Evolutionary conservation across 2,113 vertebrate species (phyloP).

Genomic region (Rattus rattus): DNA sequence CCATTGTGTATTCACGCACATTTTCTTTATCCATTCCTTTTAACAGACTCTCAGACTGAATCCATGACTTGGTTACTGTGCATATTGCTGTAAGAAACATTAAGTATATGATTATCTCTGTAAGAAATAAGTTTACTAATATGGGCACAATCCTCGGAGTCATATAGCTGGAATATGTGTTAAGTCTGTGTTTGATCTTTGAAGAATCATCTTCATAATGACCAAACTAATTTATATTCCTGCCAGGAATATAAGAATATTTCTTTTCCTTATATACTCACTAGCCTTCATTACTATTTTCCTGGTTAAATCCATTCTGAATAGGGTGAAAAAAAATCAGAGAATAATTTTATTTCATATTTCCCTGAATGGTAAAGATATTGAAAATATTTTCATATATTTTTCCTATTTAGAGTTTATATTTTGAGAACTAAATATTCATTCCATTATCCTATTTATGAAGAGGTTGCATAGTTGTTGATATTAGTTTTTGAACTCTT

Average conservation of each 20-base stretch:
- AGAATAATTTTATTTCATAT: neutral
- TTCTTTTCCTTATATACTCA: neutral
- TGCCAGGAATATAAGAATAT: neutral
- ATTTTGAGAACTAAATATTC: neutral
- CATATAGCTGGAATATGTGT: neutral
- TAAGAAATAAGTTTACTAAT: neutral
- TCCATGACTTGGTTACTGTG: neutral
- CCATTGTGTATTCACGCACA: neutral
- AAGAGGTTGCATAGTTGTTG: neutral
- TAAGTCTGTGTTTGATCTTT: neutral
- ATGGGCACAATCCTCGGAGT: neutral
- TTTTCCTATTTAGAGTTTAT: neutral
- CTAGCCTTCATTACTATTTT: neutral
- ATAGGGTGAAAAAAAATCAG: neutral
- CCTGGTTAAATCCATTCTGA: neutral
- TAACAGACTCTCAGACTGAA: neutral
- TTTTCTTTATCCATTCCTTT: neutral
- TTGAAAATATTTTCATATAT: neutral
- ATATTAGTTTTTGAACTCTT: neutral
- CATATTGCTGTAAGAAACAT: neutral
- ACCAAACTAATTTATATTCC: neutral
- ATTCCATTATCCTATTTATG: neutral
- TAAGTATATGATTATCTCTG: neutral
- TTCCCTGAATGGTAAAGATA: neutral
- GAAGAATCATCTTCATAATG: neutral